Percentiles rank a stretch among this genome's conserved stretches.
Evolutionary conservation across 1,140 invertebrate species (phyloP).

Genomic region (Hestina assimilis): DNA sequence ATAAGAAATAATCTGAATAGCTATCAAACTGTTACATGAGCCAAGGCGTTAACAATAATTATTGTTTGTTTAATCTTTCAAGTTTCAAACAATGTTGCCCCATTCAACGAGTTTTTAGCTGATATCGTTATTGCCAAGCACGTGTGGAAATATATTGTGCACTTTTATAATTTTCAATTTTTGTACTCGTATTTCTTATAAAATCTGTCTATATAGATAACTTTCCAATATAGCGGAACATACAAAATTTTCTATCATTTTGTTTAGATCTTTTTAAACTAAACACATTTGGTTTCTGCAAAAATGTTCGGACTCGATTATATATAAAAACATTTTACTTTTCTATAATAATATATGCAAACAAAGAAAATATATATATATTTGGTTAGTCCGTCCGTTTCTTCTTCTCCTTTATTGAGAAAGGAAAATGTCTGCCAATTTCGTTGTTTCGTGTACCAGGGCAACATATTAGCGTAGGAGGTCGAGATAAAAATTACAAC

Average conservation of each 20-base stretch:
- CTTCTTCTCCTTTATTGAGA: background rate
- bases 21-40: background rate
- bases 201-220: background rate
- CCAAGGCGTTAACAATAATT: background rate
- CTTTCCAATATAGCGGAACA: no score
- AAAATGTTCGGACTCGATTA: no score
- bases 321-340: no score
- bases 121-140: background rate
- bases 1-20: no score
- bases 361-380: no score
- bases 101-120: background rate
- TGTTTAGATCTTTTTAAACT: no score
- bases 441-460: constrained; percentile 54
- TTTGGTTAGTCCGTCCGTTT: no score
- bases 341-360: no score
- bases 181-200: background rate
- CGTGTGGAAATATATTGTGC: no score
- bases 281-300: no score
- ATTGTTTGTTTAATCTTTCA: constrained; percentile 1
- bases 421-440: constrained; percentile 67
- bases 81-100: constrained; percentile 6
- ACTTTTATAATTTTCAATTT: no score
- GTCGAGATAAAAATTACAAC: constrained; percentile 17
- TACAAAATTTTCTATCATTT: no score
- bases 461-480: constrained; percentile 36